A percentile compares a stretch with the other conserved stretches of the same genome.
Conservation (phyloP, 2,888 invertebrate genomes). For the Incurvaria masculella region DNA sequence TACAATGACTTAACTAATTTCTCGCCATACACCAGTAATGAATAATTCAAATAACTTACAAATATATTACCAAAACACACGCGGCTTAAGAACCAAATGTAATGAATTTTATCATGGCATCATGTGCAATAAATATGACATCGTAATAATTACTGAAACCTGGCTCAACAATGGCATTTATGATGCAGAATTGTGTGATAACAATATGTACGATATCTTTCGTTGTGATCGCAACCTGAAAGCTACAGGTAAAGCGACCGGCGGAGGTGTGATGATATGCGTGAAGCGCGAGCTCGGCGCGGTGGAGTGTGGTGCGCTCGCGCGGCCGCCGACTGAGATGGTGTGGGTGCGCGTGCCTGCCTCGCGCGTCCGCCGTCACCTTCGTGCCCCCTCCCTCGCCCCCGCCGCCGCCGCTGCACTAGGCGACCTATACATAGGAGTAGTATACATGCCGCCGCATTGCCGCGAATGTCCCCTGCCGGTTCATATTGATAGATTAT, state of each 20-base stretch:
- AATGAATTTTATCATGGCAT: neutral
- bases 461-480: neutral
- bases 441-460: neutral
- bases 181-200: neutral
- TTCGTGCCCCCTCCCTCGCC: too few species aligned
- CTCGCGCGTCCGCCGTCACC: too few species aligned
- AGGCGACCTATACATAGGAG: neutral
- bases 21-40: neutral
- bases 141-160: neutral
- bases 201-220: neutral
- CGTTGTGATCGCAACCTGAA: neutral
- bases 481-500: neutral
- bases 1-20: neutral
- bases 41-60: too few species aligned
- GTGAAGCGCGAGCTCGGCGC: neutral
- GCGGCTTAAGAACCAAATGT: slow-evolving; percentile 1
- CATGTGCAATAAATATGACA: neutral
- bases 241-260: neutral
- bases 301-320: neutral
- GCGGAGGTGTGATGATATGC: slow-evolving; percentile 1
- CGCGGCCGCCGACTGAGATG: too few species aligned
- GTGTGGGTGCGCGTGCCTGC: too few species aligned
- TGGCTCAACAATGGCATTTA: neutral
- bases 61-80: slow-evolving; percentile 1
- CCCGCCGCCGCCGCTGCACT: neutral